Evolutionary conservation across 2,888 invertebrate genomes (phyloP).

Genomic region (Achlya flavicornis): DNA sequence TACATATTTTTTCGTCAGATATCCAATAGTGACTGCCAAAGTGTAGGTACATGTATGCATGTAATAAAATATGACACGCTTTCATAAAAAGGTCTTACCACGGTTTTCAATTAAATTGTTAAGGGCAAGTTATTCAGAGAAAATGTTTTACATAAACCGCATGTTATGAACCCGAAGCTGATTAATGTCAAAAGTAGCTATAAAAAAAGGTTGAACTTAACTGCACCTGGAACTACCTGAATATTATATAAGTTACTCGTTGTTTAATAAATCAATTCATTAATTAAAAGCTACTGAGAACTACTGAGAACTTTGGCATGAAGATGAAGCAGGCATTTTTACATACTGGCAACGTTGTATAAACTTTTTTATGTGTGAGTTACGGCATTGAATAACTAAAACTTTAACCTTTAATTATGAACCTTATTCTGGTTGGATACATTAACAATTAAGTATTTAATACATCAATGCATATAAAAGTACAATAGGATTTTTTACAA

Average conservation of each 20-base stretch:
- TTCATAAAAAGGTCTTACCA: conserved; percentile 34
- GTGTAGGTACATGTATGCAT: conserved; percentile 39
- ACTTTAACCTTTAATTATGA: too few species aligned
- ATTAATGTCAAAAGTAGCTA: neutral
- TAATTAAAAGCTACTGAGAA: too few species aligned
- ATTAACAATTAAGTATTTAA: too few species aligned
- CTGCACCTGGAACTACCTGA: too few species aligned
- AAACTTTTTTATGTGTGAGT: too few species aligned
- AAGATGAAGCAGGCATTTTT: too few species aligned
- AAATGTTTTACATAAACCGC: neutral
- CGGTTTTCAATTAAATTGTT: conserved; percentile 19
- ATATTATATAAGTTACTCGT: too few species aligned
- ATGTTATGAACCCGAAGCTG: neutral
- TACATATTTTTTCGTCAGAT: conserved; percentile 41
- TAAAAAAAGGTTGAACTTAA: neutral
- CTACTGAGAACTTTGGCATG: too few species aligned
- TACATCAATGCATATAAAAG: neutral
- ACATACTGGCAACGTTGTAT: too few species aligned
- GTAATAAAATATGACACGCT: conserved; percentile 48
- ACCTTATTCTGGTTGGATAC: too few species aligned
- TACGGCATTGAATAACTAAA: too few species aligned
- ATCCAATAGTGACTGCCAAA: conserved; percentile 42
- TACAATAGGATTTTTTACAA: neutral
- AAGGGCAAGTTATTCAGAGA: neutral
- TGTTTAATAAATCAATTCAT: too few species aligned